Evolutionary conservation across 2,113 vertebrate species (phyloP), one percentile per base, ranked within the genome.

Genomic region (Neolamprologus brichardi): DNA sequence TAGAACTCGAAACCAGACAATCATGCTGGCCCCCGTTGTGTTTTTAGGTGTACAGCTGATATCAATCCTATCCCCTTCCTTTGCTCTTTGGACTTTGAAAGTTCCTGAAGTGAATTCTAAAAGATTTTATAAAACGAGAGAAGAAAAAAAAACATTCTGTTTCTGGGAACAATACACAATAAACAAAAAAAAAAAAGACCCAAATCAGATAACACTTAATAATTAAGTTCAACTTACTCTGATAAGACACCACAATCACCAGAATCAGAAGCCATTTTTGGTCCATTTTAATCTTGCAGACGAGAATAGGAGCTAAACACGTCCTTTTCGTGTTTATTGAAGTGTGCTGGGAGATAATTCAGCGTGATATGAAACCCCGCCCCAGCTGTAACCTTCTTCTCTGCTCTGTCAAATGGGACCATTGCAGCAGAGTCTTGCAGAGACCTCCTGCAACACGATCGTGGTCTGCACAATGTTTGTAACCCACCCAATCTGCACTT

Each of bases 361-460:
- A 39, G 79, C 7, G 25, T 51, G 92, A 87, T 77, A 82, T 60
- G 58, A 86, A 82, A 86, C 89, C 86, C 77, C 91, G 92, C 93
- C 93, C 90, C 91, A 90, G 18, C 91, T 89, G 84, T 54, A 53
- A 87, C 83, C 86, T 84, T 83, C 82, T 88, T 88, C 79, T 92
- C 46, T 17, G 37, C 62, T 4, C 15, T 62, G 60, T 88, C 93
- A 56, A 95, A 95, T 91, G 64, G 23, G 80, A 91, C 91, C 87
- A 81, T 93, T 96, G 95, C 96, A 95, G 81, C 52, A 0, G 44
- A 87, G 77, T 4, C 32, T 53, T 94, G 95, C 95, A 96, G 80
- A 93, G 84, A 32, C 75, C 86, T 95, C 60, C 86, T 95, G 94
- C 95, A 95, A 56, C 85, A 28, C 3, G 1, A 46, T 89, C 60